Conservation (phyloP, 2,113 vertebrate species). For the Ophthalmolycus amberensis region DNA sequence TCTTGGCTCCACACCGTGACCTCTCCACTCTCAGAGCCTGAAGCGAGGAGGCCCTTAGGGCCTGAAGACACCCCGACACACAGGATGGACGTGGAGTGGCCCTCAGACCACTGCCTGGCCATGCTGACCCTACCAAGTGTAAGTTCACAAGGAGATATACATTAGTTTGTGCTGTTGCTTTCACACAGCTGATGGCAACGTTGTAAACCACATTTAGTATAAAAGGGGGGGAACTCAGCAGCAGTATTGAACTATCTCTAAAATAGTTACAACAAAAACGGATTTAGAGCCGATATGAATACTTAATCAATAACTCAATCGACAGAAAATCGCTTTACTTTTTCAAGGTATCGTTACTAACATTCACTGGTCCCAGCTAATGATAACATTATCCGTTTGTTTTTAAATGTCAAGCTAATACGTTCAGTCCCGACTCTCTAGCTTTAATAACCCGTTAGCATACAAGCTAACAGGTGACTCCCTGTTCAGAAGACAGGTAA, state of each 20-base stretch:
- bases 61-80: conserved; percentile 83
- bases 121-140: conserved; percentile 73
- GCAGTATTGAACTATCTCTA: background rate
- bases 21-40: conserved; percentile 90
- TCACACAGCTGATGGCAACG: background rate
- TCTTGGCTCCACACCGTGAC: conserved; percentile 87
- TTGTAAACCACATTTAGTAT: background rate
- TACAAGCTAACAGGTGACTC: background rate
- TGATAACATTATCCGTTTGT: background rate
- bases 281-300: background rate
- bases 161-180: background rate
- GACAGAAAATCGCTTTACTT: background rate
- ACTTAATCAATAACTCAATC: background rate
- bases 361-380: background rate
- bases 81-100: conserved; percentile 86
- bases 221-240: background rate
- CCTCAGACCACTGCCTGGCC: conserved; percentile 87
- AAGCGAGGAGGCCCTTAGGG: conserved; percentile 86
- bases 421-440: background rate
- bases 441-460: conserved; percentile 39
- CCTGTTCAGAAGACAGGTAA: background rate
- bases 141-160: background rate
- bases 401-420: background rate
- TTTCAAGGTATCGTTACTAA: background rate
- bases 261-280: background rate